These are phyloP conservation scores for Norana najaformis DNA, from an alignment of 2,888 invertebrate genomes.

Conservation along the genomic window DNA sequence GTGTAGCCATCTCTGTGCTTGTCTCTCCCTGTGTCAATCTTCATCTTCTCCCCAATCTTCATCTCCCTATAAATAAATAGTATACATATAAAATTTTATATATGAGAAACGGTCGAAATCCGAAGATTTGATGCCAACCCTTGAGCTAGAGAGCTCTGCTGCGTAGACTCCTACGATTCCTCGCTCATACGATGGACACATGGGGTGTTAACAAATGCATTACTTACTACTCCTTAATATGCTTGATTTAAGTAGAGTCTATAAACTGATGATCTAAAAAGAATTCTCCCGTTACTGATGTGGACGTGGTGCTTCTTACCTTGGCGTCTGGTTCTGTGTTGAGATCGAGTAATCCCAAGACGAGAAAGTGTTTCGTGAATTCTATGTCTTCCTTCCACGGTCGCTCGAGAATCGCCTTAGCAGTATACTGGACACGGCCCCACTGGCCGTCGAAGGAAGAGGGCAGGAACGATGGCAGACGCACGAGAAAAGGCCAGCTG, in stretches of 20 bases:
- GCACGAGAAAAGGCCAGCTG: conserved; percentile 71
- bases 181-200: no score
- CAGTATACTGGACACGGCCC: conserved; percentile 77
- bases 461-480: conserved; percentile 67
- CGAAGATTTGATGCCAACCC: no score
- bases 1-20: neutral
- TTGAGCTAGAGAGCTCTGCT: no score
- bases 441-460: conserved; percentile 54
- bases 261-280: no score
- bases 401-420: conserved; percentile 78
- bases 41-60: neutral
- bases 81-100: no score
- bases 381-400: conserved; percentile 85
- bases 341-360: conserved; percentile 79
- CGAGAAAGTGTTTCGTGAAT: conserved; percentile 79
- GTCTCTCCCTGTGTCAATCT: neutral
- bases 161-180: no score
- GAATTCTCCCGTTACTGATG: no score
- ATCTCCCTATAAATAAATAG: neutral
- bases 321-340: conserved; percentile 65
- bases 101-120: no score
- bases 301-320: conserved; percentile 49
- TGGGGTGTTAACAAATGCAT: no score
- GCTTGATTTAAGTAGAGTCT: no score
- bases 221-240: no score